A percentile compares a stretch with the other conserved stretches of the same genome.
Conservation (phyloP, 2,888 invertebrate species). For the Hydrotaea diabolus region DNA sequence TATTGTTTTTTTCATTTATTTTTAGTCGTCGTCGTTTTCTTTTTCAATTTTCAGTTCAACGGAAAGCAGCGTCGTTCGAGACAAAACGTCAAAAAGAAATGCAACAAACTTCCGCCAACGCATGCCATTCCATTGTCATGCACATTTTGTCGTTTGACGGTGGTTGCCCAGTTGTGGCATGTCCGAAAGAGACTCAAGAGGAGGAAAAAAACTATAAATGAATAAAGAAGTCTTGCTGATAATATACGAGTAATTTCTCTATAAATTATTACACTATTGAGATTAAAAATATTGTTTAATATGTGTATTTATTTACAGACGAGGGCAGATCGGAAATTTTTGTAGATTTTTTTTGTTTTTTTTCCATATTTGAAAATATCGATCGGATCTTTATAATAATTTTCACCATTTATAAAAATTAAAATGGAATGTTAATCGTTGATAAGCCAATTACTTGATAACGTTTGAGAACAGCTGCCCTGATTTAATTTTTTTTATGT, state of each 20-base stretch:
- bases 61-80: constrained; percentile 3
- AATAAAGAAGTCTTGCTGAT: not conserved
- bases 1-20: constrained; percentile 32
- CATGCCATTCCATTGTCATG: constrained; percentile 43
- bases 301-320: too few relatives aligned
- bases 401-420: too few relatives aligned
- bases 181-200: not conserved
- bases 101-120: constrained; percentile 50
- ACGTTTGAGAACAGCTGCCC: too few relatives aligned
- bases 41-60: constrained; percentile 2
- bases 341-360: too few relatives aligned
- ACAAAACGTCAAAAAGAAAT: constrained; percentile 34
- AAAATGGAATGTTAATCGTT: too few relatives aligned
- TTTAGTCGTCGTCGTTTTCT: not conserved
- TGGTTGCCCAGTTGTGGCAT: not conserved
- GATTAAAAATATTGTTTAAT: not conserved
- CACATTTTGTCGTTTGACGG: constrained; percentile 2
- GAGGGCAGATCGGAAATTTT: too few relatives aligned
- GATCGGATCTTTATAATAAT: too few relatives aligned
- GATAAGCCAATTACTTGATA: too few relatives aligned
- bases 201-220: not conserved
- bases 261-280: not conserved
- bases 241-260: not conserved
- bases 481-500: too few relatives aligned
- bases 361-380: too few relatives aligned